Evolutionary conservation across 2,113 vertebrate species (phyloP).

Genomic region (Taurulus bubalis): DNA sequence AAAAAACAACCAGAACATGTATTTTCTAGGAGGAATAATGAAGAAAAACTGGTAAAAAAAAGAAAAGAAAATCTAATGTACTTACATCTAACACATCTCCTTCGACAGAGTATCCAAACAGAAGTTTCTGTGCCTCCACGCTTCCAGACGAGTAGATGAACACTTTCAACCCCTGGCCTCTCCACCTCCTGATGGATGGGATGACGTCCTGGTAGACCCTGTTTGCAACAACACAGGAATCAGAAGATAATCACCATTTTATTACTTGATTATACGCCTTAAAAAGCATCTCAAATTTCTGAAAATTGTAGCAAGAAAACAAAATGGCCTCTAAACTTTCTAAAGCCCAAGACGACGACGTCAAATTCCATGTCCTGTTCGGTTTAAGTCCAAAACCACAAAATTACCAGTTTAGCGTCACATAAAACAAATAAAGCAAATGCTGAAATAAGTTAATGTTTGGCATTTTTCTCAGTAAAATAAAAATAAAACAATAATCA

Average conservation of each 20-base stretch:
- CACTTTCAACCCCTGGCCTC: conserved; percentile 88
- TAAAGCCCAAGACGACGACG: too few species aligned
- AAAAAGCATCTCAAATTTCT: neutral
- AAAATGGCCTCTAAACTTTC: too few species aligned
- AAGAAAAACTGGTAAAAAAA: neutral
- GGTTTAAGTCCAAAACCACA: too few species aligned
- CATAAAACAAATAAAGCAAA: too few species aligned
- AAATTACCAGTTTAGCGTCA: too few species aligned
- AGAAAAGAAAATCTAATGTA: neutral
- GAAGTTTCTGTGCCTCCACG: conserved; percentile 95
- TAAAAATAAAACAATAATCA: too few species aligned
- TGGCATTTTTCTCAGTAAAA: too few species aligned
- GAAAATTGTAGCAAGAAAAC: too few species aligned
- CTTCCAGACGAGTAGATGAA: conserved; percentile 98
- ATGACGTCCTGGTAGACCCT: conserved; percentile 94
- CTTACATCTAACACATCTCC: conserved; percentile 93
- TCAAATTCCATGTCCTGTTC: too few species aligned
- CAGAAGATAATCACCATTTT: neutral
- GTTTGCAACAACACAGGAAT: conserved; percentile 11
- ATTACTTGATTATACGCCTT: neutral
- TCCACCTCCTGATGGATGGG: conserved; percentile 91
- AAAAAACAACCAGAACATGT: neutral
- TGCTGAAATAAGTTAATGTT: too few species aligned
- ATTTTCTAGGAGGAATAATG: neutral
- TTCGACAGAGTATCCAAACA: conserved; percentile 93